A percentile compares a stretch with the other conserved stretches of the same genome.
Conservation (phyloP, 2,797 vertebrate genomes). For the Sorex maritimensis region DNA sequence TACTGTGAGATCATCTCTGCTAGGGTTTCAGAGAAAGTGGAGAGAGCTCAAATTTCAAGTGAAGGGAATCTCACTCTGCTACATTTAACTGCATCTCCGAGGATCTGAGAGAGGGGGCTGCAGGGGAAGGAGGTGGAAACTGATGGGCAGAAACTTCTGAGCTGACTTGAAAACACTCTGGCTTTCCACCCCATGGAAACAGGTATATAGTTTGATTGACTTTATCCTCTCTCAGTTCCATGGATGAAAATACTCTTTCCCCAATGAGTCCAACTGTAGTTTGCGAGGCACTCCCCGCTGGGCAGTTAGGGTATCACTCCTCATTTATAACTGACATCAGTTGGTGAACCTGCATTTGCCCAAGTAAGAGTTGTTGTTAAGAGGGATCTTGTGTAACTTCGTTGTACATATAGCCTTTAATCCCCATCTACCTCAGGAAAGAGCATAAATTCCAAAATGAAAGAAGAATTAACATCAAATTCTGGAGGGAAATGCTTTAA, state of each 20-base stretch:
- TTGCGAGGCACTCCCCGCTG: not conserved
- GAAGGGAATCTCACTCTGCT: not conserved
- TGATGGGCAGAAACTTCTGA: conserved; percentile 44
- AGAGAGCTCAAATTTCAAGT: conserved; percentile 58
- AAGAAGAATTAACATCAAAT: conserved; percentile 57
- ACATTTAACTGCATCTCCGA: not conserved
- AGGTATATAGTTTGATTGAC: not conserved
- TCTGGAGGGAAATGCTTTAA: conserved; percentile 38
- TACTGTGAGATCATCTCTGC: conserved; percentile 10
- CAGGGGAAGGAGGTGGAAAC: conserved; percentile 34
- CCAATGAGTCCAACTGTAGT: not conserved
- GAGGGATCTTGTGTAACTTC: not conserved
- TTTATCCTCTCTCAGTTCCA: conserved; percentile 9
- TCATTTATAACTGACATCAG: not conserved
- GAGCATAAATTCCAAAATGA: conserved; percentile 32
- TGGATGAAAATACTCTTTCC: not conserved
- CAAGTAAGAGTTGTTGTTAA: conserved; percentile 27
- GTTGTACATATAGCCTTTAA: conserved; percentile 8
- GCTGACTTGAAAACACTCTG: conserved; percentile 4
- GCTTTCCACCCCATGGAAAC: conserved; percentile 24
- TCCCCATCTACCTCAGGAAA: not conserved
- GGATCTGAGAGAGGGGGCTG: not conserved
- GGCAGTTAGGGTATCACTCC: not conserved
- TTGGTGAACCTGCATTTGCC: not conserved
- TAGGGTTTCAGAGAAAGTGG: conserved; percentile 25